Evolutionary conservation across 2,888 invertebrate genomes (phyloP).

Genomic region (Drosophila mimica): DNA sequence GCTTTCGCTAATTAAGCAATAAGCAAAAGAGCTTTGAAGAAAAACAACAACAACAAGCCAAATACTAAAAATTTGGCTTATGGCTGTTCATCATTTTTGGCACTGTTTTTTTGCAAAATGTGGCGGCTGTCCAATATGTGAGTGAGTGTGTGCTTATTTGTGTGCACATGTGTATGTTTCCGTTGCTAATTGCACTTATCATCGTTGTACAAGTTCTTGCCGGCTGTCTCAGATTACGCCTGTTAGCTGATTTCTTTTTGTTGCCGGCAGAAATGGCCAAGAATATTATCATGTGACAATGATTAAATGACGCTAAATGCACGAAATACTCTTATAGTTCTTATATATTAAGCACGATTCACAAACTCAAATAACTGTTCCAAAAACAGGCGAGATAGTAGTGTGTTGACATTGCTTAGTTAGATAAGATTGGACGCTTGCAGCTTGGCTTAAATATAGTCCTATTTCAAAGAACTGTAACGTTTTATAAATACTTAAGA

Average conservation of each 20-base stretch:
- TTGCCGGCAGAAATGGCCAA: neutral
- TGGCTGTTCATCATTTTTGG: slow-evolving; percentile 1
- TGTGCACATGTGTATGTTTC: slow-evolving; percentile 22
- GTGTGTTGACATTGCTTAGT: neutral
- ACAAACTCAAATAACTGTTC: slow-evolving; percentile 6
- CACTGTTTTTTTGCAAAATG: slow-evolving; percentile 22
- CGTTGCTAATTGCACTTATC: slow-evolving; percentile 63
- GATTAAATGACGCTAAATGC: slow-evolving; percentile 23
- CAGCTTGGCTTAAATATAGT: neutral
- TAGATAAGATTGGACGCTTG: slow-evolving; percentile 38
- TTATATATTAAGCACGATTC: slow-evolving; percentile 27
- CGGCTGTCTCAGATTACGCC: slow-evolving; percentile 34
- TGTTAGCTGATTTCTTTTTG: slow-evolving; percentile 10
- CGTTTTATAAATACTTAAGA: neutral
- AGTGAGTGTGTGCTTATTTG: neutral
- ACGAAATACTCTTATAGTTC: slow-evolving; percentile 2
- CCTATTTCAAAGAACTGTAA: neutral
- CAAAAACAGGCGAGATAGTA: slow-evolving; percentile 7
- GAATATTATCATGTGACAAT: slow-evolving; percentile 51
- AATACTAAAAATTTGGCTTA: neutral
- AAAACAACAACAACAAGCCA: neutral
- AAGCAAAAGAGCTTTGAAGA: slow-evolving; percentile 9
- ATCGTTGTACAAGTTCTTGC: slow-evolving; percentile 23
- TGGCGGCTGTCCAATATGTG: neutral
- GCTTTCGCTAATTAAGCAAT: slow-evolving; percentile 64